Conservation (phyloP, 2,888 invertebrate genomes). For the Octodonta nipae region DNA sequence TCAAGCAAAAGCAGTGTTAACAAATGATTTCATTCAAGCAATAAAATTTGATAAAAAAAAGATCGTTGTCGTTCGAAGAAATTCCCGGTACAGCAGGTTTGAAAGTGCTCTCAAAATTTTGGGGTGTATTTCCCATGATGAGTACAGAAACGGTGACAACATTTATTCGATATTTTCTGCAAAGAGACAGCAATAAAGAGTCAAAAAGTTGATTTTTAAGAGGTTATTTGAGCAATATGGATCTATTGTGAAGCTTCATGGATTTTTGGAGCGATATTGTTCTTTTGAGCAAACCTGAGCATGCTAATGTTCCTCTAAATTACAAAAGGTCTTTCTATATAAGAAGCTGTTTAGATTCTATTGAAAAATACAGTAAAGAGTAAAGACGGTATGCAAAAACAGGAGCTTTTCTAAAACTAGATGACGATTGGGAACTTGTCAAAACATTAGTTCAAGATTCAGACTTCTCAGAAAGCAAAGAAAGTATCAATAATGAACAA, state of each 20-base stretch:
- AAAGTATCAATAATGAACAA: slow-evolving; percentile 26
- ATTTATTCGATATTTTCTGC: slow-evolving; percentile 39
- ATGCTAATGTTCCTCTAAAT: slow-evolving; percentile 47
- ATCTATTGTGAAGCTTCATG: slow-evolving; percentile 51
- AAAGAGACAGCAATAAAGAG: slow-evolving; percentile 40
- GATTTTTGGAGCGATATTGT: slow-evolving; percentile 52
- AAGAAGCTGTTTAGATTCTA: slow-evolving; percentile 48
- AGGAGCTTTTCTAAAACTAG: slow-evolving; percentile 44
- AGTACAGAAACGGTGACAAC: slow-evolving; percentile 48
- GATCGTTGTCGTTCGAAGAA: slow-evolving; percentile 52
- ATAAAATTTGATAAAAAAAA: no score
- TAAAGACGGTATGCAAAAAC: slow-evolving; percentile 41
- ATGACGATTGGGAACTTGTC: slow-evolving; percentile 46
- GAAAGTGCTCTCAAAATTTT: slow-evolving; percentile 43
- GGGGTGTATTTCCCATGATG: slow-evolving; percentile 46
- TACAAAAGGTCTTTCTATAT: slow-evolving; percentile 48
- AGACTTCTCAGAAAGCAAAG: background rate
- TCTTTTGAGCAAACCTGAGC: slow-evolving; percentile 49
- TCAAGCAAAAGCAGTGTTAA: no score
- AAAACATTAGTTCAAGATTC: slow-evolving; percentile 37
- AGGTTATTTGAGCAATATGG: slow-evolving; percentile 44
- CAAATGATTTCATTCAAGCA: no score
- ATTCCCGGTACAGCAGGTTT: slow-evolving; percentile 50
- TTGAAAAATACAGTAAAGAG: slow-evolving; percentile 49
- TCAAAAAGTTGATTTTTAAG: slow-evolving; percentile 35